These are phyloP conservation scores for Sebastes elongatus DNA, from an alignment of 2,797 vertebrate species.

Conservation along the genomic window DNA sequence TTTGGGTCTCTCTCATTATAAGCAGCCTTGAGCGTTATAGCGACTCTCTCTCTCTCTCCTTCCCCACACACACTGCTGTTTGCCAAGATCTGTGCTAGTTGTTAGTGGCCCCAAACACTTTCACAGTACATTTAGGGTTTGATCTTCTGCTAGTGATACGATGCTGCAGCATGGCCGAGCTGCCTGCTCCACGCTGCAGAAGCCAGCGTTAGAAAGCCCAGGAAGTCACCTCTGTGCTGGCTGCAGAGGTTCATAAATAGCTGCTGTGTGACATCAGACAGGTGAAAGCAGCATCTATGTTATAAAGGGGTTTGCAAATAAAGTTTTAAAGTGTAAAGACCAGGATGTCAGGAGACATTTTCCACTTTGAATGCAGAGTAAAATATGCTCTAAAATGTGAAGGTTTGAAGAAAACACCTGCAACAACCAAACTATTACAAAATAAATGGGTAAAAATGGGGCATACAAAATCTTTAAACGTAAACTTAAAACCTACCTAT, in stretches of 20 bases:
- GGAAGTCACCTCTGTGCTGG: background rate
- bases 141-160: constrained; percentile 37
- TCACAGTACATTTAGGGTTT: constrained; percentile 61
- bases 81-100: constrained; percentile 22
- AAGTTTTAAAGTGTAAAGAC: too few species aligned
- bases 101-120: constrained; percentile 51
- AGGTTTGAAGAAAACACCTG: background rate
- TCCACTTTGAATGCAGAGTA: too few species aligned
- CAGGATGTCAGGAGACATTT: too few species aligned
- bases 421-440: background rate
- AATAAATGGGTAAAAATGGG: too few species aligned
- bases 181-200: background rate
- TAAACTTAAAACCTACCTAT: too few species aligned
- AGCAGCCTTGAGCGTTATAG: constrained; percentile 42
- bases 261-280: background rate
- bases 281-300: background rate
- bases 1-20: constrained; percentile 42
- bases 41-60: constrained; percentile 3
- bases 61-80: constrained; percentile 9
- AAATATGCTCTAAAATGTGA: background rate
- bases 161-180: constrained; percentile 21
- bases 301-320: background rate
- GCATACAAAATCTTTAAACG: too few species aligned
- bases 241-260: constrained; percentile 2
- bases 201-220: background rate